These are phyloP conservation scores for Falco columbarius DNA, from an alignment of 2,797 vertebrate genomes.

Conservation along the genomic window DNA sequence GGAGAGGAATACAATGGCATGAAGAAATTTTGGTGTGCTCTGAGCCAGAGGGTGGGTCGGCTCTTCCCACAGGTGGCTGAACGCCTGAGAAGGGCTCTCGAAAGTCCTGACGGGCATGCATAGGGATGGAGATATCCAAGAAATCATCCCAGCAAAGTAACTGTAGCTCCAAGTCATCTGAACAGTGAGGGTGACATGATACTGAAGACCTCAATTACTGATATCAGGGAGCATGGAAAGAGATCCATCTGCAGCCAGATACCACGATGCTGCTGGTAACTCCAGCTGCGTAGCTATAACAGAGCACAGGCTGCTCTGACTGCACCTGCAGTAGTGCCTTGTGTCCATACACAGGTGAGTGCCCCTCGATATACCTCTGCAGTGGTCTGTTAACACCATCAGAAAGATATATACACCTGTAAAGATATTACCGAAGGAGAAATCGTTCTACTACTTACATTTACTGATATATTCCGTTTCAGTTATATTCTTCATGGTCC, in stretches of 20 bases:
- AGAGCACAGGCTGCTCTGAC: not conserved
- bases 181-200: not conserved
- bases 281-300: not conserved
- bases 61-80: not conserved
- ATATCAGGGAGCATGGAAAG: slow-evolving; percentile 10
- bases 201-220: not conserved
- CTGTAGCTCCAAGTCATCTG: slow-evolving; percentile 1
- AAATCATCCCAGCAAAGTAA: not conserved
- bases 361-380: not conserved
- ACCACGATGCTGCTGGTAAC: not conserved
- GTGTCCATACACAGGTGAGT: rapidly evolving
- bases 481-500: slow-evolving; percentile 81
- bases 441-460: slow-evolving; percentile 81
- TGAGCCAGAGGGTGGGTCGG: not conserved
- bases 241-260: slow-evolving; percentile 5
- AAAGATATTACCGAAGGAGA: not conserved
- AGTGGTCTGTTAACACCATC: not conserved
- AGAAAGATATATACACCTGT: not conserved
- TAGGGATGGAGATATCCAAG: not conserved
- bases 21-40: not conserved
- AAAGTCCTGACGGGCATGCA: not conserved
- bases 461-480: slow-evolving; percentile 73
- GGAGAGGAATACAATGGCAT: not conserved
- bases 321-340: not conserved
- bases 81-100: not conserved